Conservation (phyloP, 2,888 invertebrate genomes). For the Drosophila hamatofila region DNA sequence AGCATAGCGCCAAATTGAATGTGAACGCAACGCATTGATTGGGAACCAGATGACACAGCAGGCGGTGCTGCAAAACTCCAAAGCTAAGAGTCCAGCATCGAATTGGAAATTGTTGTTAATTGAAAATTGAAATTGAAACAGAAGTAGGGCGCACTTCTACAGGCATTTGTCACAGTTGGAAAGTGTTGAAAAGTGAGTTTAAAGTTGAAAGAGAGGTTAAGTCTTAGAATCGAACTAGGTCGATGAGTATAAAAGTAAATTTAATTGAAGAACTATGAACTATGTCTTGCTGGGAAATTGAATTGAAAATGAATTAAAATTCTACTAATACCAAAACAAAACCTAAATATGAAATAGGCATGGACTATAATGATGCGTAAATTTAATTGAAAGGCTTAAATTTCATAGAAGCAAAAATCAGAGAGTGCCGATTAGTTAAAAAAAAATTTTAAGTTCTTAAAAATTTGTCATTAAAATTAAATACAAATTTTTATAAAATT, state of each 20-base stretch:
- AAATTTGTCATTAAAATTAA: too few relatives aligned
- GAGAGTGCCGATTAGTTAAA: too few relatives aligned
- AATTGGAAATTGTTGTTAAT: slow-evolving; percentile 19
- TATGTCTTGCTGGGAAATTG: too few relatives aligned
- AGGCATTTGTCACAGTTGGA: slow-evolving; percentile 19
- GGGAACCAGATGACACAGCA: slow-evolving; percentile 65
- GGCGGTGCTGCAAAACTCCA: slow-evolving; percentile 26
- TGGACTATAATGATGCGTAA: too few relatives aligned
- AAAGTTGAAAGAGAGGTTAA: slow-evolving; percentile 4
- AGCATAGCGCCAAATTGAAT: slow-evolving; percentile 44
- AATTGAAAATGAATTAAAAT: too few relatives aligned
- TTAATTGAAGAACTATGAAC: too few relatives aligned
- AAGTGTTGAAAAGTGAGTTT: slow-evolving; percentile 22
- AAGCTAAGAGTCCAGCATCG: slow-evolving; percentile 2
- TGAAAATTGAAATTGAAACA: slow-evolving; percentile 18
- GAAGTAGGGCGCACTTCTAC: slow-evolving; percentile 7
- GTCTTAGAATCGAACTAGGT: neutral
- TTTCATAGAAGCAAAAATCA: too few relatives aligned
- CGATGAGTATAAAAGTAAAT: neutral
- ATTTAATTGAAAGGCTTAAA: too few relatives aligned
- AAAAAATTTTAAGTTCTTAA: too few relatives aligned
- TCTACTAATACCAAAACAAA: too few relatives aligned
- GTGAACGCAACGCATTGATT: slow-evolving; percentile 28
- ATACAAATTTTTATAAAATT: too few relatives aligned
- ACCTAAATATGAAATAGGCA: too few relatives aligned